These are phyloP conservation scores for Nyleta sp. DNA, from an alignment of 2,888 invertebrate species.

Conservation along the genomic window DNA sequence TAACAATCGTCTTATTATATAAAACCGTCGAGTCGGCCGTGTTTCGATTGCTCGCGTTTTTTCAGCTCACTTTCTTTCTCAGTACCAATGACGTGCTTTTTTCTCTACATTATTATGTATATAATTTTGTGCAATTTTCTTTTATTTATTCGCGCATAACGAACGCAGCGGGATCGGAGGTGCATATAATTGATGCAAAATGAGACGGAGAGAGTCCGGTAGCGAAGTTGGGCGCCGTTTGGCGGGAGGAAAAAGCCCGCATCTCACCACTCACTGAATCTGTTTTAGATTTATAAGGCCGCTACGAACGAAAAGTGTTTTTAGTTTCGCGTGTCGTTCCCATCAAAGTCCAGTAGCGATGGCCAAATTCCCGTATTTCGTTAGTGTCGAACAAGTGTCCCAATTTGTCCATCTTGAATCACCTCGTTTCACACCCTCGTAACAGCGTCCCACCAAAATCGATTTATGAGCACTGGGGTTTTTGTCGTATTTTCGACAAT, in stretches of 20 bases:
- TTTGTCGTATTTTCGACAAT: too few relatives aligned
- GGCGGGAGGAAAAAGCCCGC: constrained; percentile 52
- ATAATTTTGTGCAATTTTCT: constrained; percentile 53
- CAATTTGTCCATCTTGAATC: background rate
- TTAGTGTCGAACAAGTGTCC: constrained; percentile 47
- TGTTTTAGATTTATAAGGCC: constrained; percentile 65
- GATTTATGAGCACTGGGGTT: too few relatives aligned
- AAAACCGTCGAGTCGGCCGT: constrained; percentile 10
- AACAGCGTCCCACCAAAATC: too few relatives aligned
- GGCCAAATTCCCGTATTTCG: constrained; percentile 48
- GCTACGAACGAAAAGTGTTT: constrained; percentile 41
- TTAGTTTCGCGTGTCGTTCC: constrained; percentile 51
- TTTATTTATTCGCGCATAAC: constrained; percentile 58
- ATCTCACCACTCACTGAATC: constrained; percentile 59
- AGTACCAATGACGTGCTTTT: constrained; percentile 39
- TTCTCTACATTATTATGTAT: constrained; percentile 31
- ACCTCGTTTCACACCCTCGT: background rate
- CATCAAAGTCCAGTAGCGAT: constrained; percentile 33
- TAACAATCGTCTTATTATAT: constrained; percentile 49
- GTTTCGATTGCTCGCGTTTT: constrained; percentile 37
- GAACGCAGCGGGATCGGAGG: constrained; percentile 41
- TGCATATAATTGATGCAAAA: constrained; percentile 62
- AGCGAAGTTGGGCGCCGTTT: constrained; percentile 42
- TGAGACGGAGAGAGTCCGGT: constrained; percentile 56
- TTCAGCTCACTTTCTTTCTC: constrained; percentile 45